phyloP scores from a whole-genome alignment of 2,888 invertebrate species.

The Meliscaeva auricollis region DNA sequence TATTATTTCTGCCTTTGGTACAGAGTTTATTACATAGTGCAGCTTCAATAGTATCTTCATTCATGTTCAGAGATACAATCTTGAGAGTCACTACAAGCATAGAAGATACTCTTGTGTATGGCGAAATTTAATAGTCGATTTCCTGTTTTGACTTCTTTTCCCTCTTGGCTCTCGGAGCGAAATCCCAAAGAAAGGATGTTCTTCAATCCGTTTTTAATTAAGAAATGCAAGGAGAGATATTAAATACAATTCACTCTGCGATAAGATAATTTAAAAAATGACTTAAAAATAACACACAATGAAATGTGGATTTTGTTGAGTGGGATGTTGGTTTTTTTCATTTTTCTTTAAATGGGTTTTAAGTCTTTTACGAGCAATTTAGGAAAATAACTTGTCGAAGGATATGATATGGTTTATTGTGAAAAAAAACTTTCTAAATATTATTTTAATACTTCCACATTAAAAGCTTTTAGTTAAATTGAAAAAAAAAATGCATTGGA shows the following conservation, averaged over 20 bases:
- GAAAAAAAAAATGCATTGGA: not conserved
- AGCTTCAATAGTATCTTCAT: slow-evolving; percentile 33
- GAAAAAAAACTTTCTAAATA: not conserved
- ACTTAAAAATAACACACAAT: not conserved
- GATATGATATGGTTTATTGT: not conserved
- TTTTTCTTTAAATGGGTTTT: not conserved
- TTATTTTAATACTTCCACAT: not conserved
- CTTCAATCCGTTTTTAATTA: slow-evolving; percentile 62
- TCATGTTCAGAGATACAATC: slow-evolving; percentile 32
- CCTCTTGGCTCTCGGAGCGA: not conserved
- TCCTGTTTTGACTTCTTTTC: slow-evolving; percentile 29
- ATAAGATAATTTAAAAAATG: not conserved
- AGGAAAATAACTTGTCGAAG: slow-evolving; percentile 6
- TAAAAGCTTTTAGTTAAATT: slow-evolving; percentile 48
- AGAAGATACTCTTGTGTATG: not conserved
- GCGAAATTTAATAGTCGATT: slow-evolving; percentile 42
- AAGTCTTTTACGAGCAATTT: not conserved
- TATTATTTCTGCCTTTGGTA: slow-evolving; percentile 21
- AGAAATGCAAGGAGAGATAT: slow-evolving; percentile 37
- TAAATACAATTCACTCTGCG: slow-evolving; percentile 20
- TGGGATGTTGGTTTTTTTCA: not conserved
- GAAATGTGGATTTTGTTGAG: not conserved
- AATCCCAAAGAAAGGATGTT: slow-evolving; percentile 49
- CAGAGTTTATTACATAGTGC: not conserved
- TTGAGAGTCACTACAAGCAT: not conserved